phyloP scores from a whole-genome alignment of 2,888 invertebrate genomes.

The Linnaemya vulpina region DNA sequence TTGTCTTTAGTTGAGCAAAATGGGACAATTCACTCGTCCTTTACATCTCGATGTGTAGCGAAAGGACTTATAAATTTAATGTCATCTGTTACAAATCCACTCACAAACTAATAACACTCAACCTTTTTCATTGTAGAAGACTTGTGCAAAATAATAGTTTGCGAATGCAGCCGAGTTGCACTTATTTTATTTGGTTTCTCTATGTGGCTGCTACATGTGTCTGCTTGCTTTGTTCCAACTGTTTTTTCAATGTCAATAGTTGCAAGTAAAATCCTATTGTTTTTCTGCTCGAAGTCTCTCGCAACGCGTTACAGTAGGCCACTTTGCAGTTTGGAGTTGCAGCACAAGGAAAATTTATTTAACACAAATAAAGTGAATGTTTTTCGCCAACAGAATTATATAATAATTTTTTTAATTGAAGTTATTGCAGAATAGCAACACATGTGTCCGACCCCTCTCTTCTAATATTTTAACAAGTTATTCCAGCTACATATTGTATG shows the following conservation, averaged over 20 bases:
- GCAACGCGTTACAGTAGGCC: conserved; percentile 21
- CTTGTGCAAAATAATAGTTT: conserved; percentile 51
- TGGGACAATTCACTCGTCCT: too few species aligned
- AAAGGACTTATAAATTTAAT: too few species aligned
- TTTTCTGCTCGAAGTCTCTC: conserved; percentile 5
- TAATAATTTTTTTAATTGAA: too few species aligned
- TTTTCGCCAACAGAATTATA: too few species aligned
- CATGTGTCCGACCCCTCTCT: neutral
- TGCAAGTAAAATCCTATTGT: conserved; percentile 62
- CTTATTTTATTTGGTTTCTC: conserved; percentile 21
- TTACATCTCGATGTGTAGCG: too few species aligned
- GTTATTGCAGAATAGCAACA: too few species aligned
- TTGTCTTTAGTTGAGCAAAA: too few species aligned
- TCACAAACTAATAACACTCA: neutral
- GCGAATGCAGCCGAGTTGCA: conserved; percentile 65
- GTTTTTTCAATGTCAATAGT: conserved; percentile 69
- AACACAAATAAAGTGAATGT: too few species aligned
- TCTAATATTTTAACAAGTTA: conserved; percentile 13
- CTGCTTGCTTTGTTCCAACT: conserved; percentile 22
- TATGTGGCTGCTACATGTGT: neutral
- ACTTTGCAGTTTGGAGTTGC: neutral
- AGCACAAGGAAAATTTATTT: too few species aligned
- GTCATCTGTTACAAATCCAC: neutral
- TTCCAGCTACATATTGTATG: neutral
- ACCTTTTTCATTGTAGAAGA: neutral